These are phyloP conservation scores for Chaunax sp. DNA, from an alignment of 2,797 vertebrate species.

Conservation along the genomic window DNA sequence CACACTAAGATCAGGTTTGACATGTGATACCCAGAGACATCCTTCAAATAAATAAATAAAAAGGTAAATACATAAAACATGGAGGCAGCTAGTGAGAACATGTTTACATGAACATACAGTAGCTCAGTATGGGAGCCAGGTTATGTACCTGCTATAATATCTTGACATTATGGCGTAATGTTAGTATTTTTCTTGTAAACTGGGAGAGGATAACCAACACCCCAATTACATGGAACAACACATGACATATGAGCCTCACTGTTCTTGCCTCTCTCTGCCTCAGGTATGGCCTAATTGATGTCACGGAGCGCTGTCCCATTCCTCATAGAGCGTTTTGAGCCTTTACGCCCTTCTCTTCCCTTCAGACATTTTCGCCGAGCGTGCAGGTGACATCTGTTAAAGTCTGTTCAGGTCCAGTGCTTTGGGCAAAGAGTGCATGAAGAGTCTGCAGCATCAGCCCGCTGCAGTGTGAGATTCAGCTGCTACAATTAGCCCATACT, in stretches of 20 bases:
- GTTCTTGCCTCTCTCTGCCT: too few species aligned
- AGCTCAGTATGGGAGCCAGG: too few species aligned
- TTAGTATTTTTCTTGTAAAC: not conserved
- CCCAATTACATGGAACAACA: constrained; percentile 10
- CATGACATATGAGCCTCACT: constrained; percentile 24
- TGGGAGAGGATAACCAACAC: not conserved
- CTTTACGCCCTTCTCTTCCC: not conserved
- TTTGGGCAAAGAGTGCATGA: not conserved
- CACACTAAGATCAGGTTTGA: too few species aligned
- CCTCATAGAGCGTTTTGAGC: constrained; percentile 8
- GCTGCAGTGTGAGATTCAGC: too few species aligned
- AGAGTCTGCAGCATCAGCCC: not conserved
- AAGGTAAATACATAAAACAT: too few species aligned
- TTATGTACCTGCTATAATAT: too few species aligned
- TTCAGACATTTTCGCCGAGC: constrained; percentile 17
- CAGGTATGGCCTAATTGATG: constrained; percentile 23
- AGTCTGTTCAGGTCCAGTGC: constrained; percentile 26
- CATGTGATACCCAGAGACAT: too few species aligned
- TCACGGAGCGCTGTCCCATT: not conserved
- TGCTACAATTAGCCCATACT: not conserved
- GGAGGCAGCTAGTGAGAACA: not conserved
- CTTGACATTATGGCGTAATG: too few species aligned
- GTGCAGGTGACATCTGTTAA: constrained; percentile 26
- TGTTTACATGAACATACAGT: too few species aligned
- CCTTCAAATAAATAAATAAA: too few species aligned